These are phyloP conservation scores for Neoseiulus cucumeris DNA, from an alignment of 1,140 invertebrate species.

Conservation along the genomic window DNA sequence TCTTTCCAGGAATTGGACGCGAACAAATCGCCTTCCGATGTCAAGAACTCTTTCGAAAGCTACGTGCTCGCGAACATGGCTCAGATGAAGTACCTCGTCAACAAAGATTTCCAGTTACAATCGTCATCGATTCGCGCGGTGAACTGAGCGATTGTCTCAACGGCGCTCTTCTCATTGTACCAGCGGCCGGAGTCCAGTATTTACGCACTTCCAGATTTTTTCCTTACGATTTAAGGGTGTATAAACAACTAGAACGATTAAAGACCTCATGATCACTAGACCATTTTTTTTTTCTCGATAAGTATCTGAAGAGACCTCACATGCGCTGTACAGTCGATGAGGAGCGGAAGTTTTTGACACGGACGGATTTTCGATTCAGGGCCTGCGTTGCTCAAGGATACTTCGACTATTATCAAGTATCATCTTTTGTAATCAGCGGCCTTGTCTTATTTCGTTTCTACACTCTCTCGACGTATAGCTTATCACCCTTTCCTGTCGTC, in stretches of 20 bases:
- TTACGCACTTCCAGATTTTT: too few relatives aligned
- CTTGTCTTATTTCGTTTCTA: too few relatives aligned
- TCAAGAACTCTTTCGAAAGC: neutral
- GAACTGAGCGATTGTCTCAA: neutral
- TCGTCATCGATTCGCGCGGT: too few relatives aligned
- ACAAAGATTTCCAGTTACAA: neutral
- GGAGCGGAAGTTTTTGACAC: neutral
- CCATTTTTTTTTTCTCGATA: neutral
- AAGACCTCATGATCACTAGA: neutral
- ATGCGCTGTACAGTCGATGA: neutral
- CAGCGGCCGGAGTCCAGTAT: too few relatives aligned
- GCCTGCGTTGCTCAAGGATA: neutral
- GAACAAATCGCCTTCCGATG: neutral
- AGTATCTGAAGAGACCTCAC: too few relatives aligned
- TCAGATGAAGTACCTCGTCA: neutral
- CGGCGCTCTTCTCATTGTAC: neutral
- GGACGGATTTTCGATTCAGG: neutral
- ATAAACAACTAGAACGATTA: neutral
- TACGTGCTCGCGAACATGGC: slow-evolving; percentile 1
- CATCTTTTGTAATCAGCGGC: too few relatives aligned
- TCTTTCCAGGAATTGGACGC: slow-evolving; percentile 2
- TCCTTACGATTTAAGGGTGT: too few relatives aligned
- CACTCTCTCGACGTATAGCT: too few relatives aligned
- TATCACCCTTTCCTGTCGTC: too few relatives aligned
- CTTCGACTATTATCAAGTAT: neutral